Base-by-base conservation (phyloP, 2,797 vertebrate species). In the Poecilia wingei region DNA sequence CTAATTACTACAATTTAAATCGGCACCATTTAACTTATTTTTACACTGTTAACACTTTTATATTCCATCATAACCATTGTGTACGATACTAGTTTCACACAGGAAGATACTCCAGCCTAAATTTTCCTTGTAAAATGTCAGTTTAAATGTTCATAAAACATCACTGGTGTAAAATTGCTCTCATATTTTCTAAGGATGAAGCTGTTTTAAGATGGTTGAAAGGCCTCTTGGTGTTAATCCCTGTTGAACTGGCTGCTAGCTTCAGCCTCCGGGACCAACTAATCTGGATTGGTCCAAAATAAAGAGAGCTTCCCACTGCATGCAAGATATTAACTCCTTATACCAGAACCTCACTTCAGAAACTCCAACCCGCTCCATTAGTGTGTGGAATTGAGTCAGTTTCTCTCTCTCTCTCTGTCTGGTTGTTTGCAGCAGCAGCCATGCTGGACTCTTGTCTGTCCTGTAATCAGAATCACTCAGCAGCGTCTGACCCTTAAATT, bases 401-500 rank as follows among this genome's bases (percentile, higher is more conserved):
- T 18, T 72, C 79, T 9, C 4, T 31, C n/a, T 31, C 12, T 31
- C 2, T 59, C 6, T 18, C 59, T 61, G 51, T 36, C 49, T 78
- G 64, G 79, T 82, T 87, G 83, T 79, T 86, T 82, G 57, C 45
- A 20, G 73, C 53, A 22, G 73, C 59, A 0, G 79, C 39, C 70
- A 49, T 61, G 8, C 59, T 82, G 86, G 45, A 79, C 72, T 88
- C 72, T 78, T 55, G 69, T 87, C 81, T 49, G 36, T 85, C 46
- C 61, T 2, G 53, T 84, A 89, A 90, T 90, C 84, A 85, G 87
- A 80, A 70, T 84, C 87, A 70, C 88, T 87, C 82, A 74, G 82
- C 79, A 25, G 47, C 3, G 73, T 75, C 84, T 83, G 84, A 88
- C 77, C 86, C 86, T 87, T 80, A 90, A 79, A 86, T 87, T 82